Evolutionary conservation across 2,888 invertebrate species (phyloP).

Genomic region (Eurytoma adleriae): DNA sequence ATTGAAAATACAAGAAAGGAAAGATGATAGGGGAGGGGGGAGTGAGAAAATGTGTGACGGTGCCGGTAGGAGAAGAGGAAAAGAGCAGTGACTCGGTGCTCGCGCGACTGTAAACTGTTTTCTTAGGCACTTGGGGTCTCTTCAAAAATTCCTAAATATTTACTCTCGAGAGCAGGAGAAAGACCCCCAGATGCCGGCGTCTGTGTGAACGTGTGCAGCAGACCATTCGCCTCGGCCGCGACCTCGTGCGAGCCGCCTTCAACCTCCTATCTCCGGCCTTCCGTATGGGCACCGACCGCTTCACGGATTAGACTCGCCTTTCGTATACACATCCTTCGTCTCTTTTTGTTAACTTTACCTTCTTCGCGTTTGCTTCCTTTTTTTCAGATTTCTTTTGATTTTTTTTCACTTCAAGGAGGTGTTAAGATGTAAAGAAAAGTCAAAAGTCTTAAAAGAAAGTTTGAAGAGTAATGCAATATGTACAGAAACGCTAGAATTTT

Average conservation of each 20-base stretch:
- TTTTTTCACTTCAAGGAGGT: too few species aligned
- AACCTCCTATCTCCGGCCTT: background rate
- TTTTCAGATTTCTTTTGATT: too few species aligned
- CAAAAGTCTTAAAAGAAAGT: too few species aligned
- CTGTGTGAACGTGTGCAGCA: slow-evolving; percentile 8
- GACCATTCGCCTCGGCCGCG: background rate
- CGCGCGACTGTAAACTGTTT: slow-evolving; percentile 69
- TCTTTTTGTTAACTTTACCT: slow-evolving; percentile 6
- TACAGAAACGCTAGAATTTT: too few species aligned
- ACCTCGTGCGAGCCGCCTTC: background rate
- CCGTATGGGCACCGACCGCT: background rate
- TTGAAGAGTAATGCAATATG: too few species aligned
- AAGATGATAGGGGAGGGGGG: background rate
- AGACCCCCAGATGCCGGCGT: slow-evolving; percentile 62
- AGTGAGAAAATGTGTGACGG: slow-evolving; percentile 22
- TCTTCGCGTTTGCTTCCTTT: background rate
- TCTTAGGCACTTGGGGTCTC: slow-evolving; percentile 71
- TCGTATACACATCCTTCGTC: slow-evolving; percentile 21
- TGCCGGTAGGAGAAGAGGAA: background rate
- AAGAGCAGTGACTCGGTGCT: slow-evolving; percentile 27
- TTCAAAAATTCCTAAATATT: slow-evolving; percentile 74
- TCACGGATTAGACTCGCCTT: slow-evolving; percentile 3
- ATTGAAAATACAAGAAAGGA: background rate
- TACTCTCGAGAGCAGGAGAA: slow-evolving; percentile 62
- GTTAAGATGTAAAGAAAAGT: too few species aligned